These are phyloP conservation scores for Heliangelus exortis DNA, from an alignment of 2,797 vertebrate species.

Conservation along the genomic window DNA sequence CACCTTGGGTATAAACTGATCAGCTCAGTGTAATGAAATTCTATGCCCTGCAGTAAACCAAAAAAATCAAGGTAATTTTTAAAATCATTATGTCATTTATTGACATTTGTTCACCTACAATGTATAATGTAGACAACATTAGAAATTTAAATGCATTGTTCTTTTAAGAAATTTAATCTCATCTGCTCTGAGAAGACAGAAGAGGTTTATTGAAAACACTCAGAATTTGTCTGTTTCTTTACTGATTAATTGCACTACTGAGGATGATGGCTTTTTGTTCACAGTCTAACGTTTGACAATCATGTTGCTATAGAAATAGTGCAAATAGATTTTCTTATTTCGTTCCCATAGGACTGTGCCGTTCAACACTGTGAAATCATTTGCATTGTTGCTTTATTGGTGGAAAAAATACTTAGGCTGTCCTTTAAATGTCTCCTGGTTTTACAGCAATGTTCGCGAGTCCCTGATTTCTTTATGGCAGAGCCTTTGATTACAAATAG, in stretches of 20 bases:
- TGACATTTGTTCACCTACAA: slow-evolving; percentile 5
- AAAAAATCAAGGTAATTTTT: slow-evolving; percentile 52
- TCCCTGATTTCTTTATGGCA: slow-evolving; percentile 1
- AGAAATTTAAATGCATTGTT: slow-evolving; percentile 21
- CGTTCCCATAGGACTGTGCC: slow-evolving; percentile 17
- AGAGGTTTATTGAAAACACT: not conserved
- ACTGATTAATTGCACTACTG: slow-evolving; percentile 42
- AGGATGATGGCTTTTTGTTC: slow-evolving; percentile 59
- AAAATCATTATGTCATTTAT: slow-evolving; percentile 40
- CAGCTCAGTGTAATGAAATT: slow-evolving; percentile 42
- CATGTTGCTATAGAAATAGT: slow-evolving; percentile 68
- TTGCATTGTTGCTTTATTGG: slow-evolving; percentile 40
- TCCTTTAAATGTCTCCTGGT: slow-evolving; percentile 52
- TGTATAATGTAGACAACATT: not conserved
- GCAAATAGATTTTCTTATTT: slow-evolving; percentile 56
- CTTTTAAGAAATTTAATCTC: slow-evolving; percentile 18
- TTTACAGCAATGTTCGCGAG: slow-evolving; percentile 11
- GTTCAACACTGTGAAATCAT: slow-evolving; percentile 19
- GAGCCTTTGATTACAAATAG: slow-evolving; percentile 55
- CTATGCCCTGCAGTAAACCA: slow-evolving; percentile 30
- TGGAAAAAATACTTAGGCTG: slow-evolving; percentile 45
- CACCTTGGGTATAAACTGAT: slow-evolving; percentile 24
- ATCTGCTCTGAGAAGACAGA: not conserved
- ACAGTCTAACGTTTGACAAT: slow-evolving; percentile 45
- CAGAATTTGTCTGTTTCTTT: slow-evolving; percentile 18